Conservation (phyloP, 2,888 invertebrate genomes). For the Coronaproctus castanopsis region DNA sequence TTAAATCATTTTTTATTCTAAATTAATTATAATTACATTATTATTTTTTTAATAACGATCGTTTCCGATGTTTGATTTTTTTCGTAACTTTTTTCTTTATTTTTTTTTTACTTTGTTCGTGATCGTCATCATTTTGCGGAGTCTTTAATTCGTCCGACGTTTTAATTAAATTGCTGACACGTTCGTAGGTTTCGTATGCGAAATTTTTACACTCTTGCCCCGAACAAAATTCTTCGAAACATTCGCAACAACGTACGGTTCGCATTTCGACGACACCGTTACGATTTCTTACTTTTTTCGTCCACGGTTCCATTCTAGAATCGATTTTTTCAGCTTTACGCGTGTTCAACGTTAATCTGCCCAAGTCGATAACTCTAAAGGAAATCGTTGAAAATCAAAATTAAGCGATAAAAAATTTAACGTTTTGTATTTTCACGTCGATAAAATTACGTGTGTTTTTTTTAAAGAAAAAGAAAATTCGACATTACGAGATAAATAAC, state of each 20-base stretch:
- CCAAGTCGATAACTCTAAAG: constrained; percentile 53
- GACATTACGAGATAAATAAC: too few relatives aligned
- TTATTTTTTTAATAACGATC: neutral
- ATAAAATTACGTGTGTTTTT: too few relatives aligned
- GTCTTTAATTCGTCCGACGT: neutral
- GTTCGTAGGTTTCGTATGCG: constrained; percentile 31
- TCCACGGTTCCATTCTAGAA: constrained; percentile 31
- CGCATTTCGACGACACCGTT: constrained; percentile 61
- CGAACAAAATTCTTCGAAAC: constrained; percentile 68
- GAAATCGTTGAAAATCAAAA: too few relatives aligned
- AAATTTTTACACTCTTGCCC: constrained; percentile 37
- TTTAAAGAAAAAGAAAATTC: too few relatives aligned
- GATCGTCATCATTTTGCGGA: neutral
- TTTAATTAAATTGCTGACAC: neutral
- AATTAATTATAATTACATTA: too few relatives aligned
- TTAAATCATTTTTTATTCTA: too few relatives aligned
- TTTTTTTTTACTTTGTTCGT: neutral
- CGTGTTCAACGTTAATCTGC: constrained; percentile 54
- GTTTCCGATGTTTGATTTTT: neutral
- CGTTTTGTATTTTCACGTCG: too few relatives aligned
- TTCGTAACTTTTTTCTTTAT: neutral
- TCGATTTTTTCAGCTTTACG: constrained; percentile 47
- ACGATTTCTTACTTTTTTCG: constrained; percentile 46
- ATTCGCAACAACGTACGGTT: constrained; percentile 52
- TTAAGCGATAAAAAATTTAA: too few relatives aligned